Percentiles rank a stretch among this genome's conserved stretches.
phyloP scores from a whole-genome alignment of 2,797 vertebrate species.

The Silurus lanzhouensis region DNA sequence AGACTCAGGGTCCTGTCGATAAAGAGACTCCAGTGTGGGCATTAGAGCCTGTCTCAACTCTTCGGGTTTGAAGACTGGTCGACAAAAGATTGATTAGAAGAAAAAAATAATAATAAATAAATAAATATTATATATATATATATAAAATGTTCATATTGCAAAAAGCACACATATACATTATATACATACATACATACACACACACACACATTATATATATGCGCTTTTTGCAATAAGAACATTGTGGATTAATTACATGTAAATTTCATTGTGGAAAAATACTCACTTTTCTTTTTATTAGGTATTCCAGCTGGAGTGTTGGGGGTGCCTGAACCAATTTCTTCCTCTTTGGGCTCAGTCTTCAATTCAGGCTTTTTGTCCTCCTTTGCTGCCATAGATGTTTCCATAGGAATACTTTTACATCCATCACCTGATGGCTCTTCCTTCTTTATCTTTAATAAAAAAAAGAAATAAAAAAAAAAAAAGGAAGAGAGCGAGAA shows the following conservation, averaged over 20 bases:
- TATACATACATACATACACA: too few relatives aligned
- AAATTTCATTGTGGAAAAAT: neutral
- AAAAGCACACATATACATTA: too few relatives aligned
- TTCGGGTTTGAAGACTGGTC: conserved; percentile 94
- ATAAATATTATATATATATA: too few relatives aligned
- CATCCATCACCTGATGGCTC: conserved; percentile 75
- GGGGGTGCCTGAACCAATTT: conserved; percentile 80
- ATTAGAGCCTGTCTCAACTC: conserved; percentile 97
- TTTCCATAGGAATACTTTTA: conserved; percentile 84
- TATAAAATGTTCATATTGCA: too few relatives aligned
- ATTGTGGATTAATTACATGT: too few relatives aligned
- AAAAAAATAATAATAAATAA: neutral
- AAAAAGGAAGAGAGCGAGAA: too few relatives aligned
- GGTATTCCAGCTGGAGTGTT: conserved; percentile 79
- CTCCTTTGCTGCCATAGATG: conserved; percentile 63
- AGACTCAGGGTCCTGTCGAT: conserved; percentile 96
- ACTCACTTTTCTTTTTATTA: conserved; percentile 92
- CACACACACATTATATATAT: too few relatives aligned
- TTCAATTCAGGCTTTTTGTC: conserved; percentile 87
- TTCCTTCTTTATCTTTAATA: conserved; percentile 77
- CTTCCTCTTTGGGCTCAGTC: conserved; percentile 85
- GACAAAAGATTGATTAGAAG: neutral
- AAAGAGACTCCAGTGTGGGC: conserved; percentile 96
- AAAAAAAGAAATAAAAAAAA: neutral
- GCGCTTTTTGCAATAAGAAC: too few relatives aligned